Evolutionary conservation across 2,113 vertebrate genomes (phyloP).

Genomic region (Rhabdomys dilectus): DNA sequence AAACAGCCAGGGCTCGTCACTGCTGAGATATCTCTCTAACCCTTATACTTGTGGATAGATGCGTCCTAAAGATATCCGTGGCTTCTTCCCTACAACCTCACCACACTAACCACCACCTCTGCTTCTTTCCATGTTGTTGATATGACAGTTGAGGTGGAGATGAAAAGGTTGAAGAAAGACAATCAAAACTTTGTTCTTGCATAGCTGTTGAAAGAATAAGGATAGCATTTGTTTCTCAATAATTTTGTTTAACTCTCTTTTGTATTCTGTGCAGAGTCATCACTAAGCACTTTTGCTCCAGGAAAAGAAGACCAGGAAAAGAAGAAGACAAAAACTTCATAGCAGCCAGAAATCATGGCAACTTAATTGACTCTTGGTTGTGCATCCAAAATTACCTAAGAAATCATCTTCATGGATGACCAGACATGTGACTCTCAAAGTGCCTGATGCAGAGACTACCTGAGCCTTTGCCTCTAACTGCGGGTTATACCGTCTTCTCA

Average conservation of each 20-base stretch:
- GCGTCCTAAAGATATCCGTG: background rate
- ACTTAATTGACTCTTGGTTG: background rate
- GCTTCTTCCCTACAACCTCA: background rate
- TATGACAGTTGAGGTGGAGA: too few species aligned
- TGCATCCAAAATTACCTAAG: background rate
- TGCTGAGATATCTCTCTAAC: background rate
- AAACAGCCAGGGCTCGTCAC: background rate
- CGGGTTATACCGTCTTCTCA: background rate
- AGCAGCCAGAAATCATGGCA: conserved; percentile 18
- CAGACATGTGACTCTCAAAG: background rate
- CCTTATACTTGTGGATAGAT: background rate
- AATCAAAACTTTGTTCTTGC: background rate
- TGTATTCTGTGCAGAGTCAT: background rate
- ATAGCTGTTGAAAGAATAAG: background rate
- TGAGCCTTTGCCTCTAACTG: background rate
- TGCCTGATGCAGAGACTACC: rapidly evolving
- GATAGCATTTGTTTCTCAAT: background rate
- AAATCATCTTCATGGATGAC: background rate
- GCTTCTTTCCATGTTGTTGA: background rate
- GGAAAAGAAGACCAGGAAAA: background rate
- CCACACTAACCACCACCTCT: background rate
- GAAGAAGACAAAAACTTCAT: background rate
- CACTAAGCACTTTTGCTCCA: background rate
- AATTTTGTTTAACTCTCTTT: background rate
- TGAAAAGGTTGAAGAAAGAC: background rate